These are phyloP conservation scores for Troilus luridus DNA, from an alignment of 2,888 invertebrate genomes.

Conservation along the genomic window DNA sequence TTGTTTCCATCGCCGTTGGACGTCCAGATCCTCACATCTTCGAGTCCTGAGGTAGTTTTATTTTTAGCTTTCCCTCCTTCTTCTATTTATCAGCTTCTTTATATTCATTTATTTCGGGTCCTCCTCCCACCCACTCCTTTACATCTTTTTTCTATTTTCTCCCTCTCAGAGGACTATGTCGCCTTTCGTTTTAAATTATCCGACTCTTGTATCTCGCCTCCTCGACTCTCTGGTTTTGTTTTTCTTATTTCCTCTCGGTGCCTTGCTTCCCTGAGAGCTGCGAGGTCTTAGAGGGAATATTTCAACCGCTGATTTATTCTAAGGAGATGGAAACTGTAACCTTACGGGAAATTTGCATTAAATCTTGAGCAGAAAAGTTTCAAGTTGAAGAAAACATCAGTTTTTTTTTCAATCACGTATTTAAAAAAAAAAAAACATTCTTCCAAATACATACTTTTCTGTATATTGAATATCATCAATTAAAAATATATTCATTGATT, in stretches of 20 bases:
- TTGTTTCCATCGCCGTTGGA: neutral
- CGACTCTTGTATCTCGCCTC: constrained; percentile 35
- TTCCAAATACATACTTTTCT: too few species aligned
- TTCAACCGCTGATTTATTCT: neutral
- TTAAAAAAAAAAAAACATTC: too few species aligned
- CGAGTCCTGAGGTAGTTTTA: constrained; percentile 13
- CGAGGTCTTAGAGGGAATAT: neutral
- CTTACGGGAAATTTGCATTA: neutral
- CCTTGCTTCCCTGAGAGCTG: neutral
- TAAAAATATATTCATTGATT: too few species aligned
- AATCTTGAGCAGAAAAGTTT: neutral
- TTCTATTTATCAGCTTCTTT: constrained; percentile 57
- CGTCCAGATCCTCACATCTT: neutral
- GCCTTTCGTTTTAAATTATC: constrained; percentile 44
- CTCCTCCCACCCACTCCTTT: constrained; percentile 38
- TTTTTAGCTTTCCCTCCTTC: constrained; percentile 13
- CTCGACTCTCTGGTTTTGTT: constrained; percentile 10
- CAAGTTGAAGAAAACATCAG: too few species aligned
- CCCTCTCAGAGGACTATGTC: constrained; percentile 43
- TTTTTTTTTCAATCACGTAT: too few species aligned
- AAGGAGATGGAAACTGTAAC: neutral
- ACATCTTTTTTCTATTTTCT: constrained; percentile 48
- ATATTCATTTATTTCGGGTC: constrained; percentile 56
- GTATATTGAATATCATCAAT: too few species aligned
- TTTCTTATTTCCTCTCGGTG: neutral